Base-by-base conservation (phyloP, 2,113 vertebrate species). In the Phoenicopterus ruber region DNA sequence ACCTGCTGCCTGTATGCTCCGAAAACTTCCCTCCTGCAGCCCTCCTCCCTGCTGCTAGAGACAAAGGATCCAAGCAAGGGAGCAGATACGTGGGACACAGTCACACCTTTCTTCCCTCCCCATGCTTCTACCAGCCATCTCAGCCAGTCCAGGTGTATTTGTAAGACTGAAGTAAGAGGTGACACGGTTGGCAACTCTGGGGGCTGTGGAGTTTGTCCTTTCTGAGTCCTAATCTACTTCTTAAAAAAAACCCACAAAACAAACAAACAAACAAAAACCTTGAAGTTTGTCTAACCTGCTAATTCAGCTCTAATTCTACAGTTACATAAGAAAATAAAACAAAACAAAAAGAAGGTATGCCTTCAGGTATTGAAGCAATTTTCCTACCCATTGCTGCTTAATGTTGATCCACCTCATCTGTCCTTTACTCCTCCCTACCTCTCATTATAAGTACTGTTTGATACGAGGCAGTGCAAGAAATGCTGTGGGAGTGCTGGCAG, bases 191-290 rank as follows among this genome's bases (percentile, higher is more conserved):
- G 10, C 32, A 82, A 16, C 20, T 71, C 2, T 32, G 31, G 67
- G 7, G 36, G 11, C 8, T n/a, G 13, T 9, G 15, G 54, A 81
- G 18, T 54, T 31, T 47, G 55, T 28, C 31, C 25, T 55, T 85
- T 70, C 25, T 65, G 25, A 81, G 10, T 17, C 10, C 5, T 82
- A 73, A 73, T 55, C 12, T 32, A 57, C 17, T 65, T 61, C 11
- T 40, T 22, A 10, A 10, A 84, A 82, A 71, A 46, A 1, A 0
- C 1, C 6, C 32, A 50, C 20, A 32, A 58, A 38, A 13, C 5
- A 59, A 40, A 42, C 4, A 38, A 70, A 17, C 24, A 46, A 28
- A 14, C 5, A 79, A 47, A 46, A 11, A 0, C 25, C 18, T 46
- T 34, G 28, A 40, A 54, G 40, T 55, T 65, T 73, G 8, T 55